Percentiles rank a stretch among this genome's conserved stretches.
Evolutionary conservation across 2,888 invertebrate species (phyloP).

Genomic region (Serrognathus titanus): DNA sequence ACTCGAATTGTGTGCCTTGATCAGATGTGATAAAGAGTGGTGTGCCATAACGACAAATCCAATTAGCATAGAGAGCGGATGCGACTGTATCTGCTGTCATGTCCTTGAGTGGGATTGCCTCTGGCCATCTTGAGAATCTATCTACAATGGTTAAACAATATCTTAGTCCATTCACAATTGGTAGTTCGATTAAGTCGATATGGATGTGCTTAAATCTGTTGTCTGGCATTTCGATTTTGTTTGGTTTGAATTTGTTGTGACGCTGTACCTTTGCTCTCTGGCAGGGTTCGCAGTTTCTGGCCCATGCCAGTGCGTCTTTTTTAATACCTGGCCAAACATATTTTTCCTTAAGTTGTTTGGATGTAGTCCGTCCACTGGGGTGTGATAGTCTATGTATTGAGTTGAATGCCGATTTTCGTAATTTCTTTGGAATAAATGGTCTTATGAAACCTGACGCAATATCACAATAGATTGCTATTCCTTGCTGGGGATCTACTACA

Average conservation of each 20-base stretch:
- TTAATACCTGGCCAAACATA: conserved; percentile 14
- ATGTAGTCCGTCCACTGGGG: conserved; percentile 8
- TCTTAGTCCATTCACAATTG: conserved; percentile 30
- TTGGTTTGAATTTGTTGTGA: conserved; percentile 26
- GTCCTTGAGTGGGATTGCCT: too few species aligned
- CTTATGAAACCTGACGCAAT: too few species aligned
- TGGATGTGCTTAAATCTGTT: conserved; percentile 43
- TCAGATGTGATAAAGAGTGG: conserved; percentile 36
- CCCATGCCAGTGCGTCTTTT: conserved; percentile 6
- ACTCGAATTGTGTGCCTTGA: conserved; percentile 34
- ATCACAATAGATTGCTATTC: too few species aligned
- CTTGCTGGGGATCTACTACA: too few species aligned
- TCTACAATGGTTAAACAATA: conserved; percentile 40
- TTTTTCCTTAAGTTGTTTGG: neutral
- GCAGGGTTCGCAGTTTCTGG: conserved; percentile 24
- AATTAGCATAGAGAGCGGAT: conserved; percentile 26
- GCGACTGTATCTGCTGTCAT: conserved; percentile 20
- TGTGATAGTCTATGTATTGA: too few species aligned
- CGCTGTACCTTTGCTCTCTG: conserved; percentile 36
- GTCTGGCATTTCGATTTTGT: conserved; percentile 23
- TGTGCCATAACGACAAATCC: conserved; percentile 32
- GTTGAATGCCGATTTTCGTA: too few species aligned
- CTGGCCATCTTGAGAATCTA: conserved; percentile 32
- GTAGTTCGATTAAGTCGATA: conserved; percentile 46
- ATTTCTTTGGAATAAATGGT: too few species aligned